Percentiles rank a stretch among this genome's conserved stretches.
phyloP scores from a whole-genome alignment of 2,113 vertebrate genomes.

The Bos javanicus region DNA sequence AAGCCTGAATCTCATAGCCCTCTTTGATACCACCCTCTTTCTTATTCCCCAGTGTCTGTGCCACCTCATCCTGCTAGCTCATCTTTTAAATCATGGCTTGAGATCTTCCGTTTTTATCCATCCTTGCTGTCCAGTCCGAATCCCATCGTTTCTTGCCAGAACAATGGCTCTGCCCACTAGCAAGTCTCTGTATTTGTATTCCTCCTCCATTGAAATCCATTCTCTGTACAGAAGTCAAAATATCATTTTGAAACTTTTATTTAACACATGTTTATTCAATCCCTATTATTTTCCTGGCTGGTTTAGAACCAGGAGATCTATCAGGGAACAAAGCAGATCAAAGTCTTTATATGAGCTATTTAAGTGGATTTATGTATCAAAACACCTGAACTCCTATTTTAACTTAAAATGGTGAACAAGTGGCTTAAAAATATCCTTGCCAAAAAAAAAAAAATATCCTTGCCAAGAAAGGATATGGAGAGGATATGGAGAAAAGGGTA shows the following conservation, averaged over 20 bases:
- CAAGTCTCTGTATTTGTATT: not conserved
- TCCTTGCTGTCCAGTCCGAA: no score
- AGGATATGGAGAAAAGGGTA: not conserved
- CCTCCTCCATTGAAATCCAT: not conserved
- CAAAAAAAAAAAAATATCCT: not conserved
- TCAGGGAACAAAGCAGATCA: not conserved
- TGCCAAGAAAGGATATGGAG: not conserved
- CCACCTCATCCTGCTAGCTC: not conserved
- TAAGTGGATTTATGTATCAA: not conserved
- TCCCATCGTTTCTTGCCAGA: not conserved
- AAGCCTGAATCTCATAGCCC: fast-evolving
- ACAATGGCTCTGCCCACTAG: not conserved
- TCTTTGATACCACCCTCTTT: not conserved
- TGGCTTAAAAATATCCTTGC: not conserved
- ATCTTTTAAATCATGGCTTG: not conserved
- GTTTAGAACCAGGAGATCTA: not conserved
- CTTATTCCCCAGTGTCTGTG: fast-evolving
- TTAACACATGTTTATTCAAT: not conserved
- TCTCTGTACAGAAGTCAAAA: not conserved
- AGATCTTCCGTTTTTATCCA: not conserved
- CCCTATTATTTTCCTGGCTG: not conserved
- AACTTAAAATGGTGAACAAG: not conserved
- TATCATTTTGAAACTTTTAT: not conserved
- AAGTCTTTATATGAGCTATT: not conserved
- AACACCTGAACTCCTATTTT: not conserved